Conservation (phyloP, 2,888 invertebrate genomes). For the Drosophila meridiana region DNA sequence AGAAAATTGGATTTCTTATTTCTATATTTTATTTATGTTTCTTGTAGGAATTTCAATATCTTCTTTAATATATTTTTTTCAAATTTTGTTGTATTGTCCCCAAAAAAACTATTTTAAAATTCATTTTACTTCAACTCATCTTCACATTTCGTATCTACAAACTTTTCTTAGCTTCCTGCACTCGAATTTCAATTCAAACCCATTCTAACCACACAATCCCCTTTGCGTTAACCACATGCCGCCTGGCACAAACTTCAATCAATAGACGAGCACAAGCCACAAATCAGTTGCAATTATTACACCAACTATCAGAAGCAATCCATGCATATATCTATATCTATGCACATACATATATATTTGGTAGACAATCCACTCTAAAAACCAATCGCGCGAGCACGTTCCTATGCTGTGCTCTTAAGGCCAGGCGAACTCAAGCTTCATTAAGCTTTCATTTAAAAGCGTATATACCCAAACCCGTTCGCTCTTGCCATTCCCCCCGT, state of each 20-base stretch:
- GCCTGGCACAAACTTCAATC: slow-evolving; percentile 44
- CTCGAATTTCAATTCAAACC: not conserved
- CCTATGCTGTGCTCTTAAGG: slow-evolving; percentile 24
- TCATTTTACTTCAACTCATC: not conserved
- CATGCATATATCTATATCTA: not conserved
- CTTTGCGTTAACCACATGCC: slow-evolving; percentile 13
- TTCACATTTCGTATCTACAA: not conserved
- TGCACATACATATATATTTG: not conserved
- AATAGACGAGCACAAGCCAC: slow-evolving; percentile 38
- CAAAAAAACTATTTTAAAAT: not conserved
- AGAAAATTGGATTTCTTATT: too few relatives aligned
- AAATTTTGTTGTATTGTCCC: not conserved
- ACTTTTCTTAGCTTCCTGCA: not conserved
- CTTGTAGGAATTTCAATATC: too few relatives aligned
- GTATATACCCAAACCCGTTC: not conserved
- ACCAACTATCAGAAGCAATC: slow-evolving; percentile 25
- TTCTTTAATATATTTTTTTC: too few relatives aligned
- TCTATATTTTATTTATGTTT: too few relatives aligned
- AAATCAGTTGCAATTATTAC: slow-evolving; percentile 74
- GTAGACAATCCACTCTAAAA: slow-evolving; percentile 20
- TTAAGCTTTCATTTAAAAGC: slow-evolving; percentile 81
- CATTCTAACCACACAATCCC: slow-evolving; percentile 7
- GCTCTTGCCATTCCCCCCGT: slow-evolving; percentile 5
- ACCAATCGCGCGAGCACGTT: slow-evolving; percentile 27
- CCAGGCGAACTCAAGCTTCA: slow-evolving; percentile 60